These are phyloP conservation scores for Microtus ochrogaster DNA, from an alignment of 2,113 vertebrate genomes.

Conservation along the genomic window DNA sequence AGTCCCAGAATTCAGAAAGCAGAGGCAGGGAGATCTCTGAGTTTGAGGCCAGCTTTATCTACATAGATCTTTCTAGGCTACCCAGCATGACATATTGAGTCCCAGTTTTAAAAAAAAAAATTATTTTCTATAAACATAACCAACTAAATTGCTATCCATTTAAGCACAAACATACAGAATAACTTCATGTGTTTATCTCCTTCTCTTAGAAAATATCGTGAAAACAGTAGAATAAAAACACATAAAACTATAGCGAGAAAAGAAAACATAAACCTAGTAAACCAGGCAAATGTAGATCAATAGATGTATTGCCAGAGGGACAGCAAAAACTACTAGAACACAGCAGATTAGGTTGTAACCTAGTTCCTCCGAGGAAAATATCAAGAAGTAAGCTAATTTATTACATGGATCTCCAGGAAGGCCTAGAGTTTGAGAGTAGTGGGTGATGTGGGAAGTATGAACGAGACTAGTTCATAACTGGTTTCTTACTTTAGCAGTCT, in stretches of 20 bases:
- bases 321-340: not conserved
- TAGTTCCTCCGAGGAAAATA: not conserved
- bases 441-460: not conserved
- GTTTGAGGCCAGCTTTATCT: not conserved
- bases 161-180: not conserved
- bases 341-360: not conserved
- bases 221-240: constrained; percentile 9
- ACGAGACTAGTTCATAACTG: not conserved
- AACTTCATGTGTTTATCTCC: not conserved
- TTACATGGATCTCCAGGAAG: not conserved
- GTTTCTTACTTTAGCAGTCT: constrained; percentile 40
- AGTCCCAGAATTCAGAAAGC: not conserved
- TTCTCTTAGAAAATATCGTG: not conserved
- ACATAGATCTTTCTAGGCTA: not conserved
- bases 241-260: not conserved
- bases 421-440: constrained; percentile 23
- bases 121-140: not conserved
- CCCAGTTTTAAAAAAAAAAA: not conserved
- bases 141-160: constrained; percentile 2
- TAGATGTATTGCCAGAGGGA: constrained; percentile 1
- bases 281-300: not conserved
- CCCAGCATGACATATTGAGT: not conserved
- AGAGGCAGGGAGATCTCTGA: not conserved
- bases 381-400: not conserved
- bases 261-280: not conserved